phyloP scores from a whole-genome alignment of 2,888 invertebrate species.

The Ormia ochracea region DNA sequence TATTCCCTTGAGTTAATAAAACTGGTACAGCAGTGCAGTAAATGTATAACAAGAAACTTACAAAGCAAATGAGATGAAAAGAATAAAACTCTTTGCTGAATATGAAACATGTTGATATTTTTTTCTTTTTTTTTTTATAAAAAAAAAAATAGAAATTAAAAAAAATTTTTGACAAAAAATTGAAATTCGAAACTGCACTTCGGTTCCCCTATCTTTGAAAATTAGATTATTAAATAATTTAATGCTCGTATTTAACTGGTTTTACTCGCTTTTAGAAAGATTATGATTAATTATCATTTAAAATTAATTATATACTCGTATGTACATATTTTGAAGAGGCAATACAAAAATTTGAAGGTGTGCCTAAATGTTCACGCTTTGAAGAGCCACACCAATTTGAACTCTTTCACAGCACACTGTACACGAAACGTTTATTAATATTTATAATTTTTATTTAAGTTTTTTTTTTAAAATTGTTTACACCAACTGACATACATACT shows the following conservation, averaged over 20 bases:
- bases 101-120: conserved; percentile 6
- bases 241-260: background rate
- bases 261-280: too few relatives aligned
- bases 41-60: background rate
- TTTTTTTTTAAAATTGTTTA: too few relatives aligned
- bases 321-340: background rate
- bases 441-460: too few relatives aligned
- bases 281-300: too few relatives aligned
- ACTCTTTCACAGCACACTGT: background rate
- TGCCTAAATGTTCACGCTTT: background rate
- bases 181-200: background rate
- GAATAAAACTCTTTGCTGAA: conserved; percentile 42
- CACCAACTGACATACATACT: too few relatives aligned
- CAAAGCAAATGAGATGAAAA: background rate
- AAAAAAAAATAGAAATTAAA: background rate
- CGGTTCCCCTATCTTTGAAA: background rate
- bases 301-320: too few relatives aligned
- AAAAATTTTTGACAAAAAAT: background rate
- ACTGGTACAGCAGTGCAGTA: background rate
- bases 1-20: conserved; percentile 18
- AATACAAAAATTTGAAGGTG: background rate
- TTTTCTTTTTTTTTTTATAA: background rate
- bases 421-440: too few relatives aligned
- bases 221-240: background rate
- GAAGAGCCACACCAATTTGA: background rate